Conservation (phyloP, 1,140 invertebrate genomes). For the Samia ricini region DNA sequence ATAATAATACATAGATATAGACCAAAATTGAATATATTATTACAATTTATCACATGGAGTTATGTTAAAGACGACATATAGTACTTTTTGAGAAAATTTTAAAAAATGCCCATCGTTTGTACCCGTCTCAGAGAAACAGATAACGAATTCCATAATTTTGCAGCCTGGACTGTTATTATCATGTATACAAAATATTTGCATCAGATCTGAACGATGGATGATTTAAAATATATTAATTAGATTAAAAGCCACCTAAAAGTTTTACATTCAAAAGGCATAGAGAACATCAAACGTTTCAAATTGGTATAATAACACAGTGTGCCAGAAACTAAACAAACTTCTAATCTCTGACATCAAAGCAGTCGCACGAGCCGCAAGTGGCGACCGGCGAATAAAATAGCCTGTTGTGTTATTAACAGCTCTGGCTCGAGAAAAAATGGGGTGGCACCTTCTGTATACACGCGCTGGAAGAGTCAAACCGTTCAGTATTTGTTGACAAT, state of each 20-base stretch:
- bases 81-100: too few relatives aligned
- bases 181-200: too few relatives aligned
- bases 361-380: conserved; percentile 65
- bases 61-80: too few relatives aligned
- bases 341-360: conserved; percentile 71
- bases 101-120: too few relatives aligned
- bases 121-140: too few relatives aligned
- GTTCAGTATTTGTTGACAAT: neutral
- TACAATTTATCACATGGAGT: too few relatives aligned
- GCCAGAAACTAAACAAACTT: conserved; percentile 55
- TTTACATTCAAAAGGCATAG: neutral
- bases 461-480: conserved; percentile 34
- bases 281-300: neutral
- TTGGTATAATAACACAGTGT: neutral
- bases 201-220: too few relatives aligned
- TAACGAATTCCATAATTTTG: too few relatives aligned
- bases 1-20: too few relatives aligned
- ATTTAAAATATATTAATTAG: neutral
- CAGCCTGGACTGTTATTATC: too few relatives aligned
- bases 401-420: conserved; percentile 72
- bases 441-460: conserved; percentile 26
- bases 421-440: conserved; percentile 48
- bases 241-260: neutral
- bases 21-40: too few relatives aligned
- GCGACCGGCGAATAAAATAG: conserved; percentile 65